phyloP scores from a whole-genome alignment of 2,113 vertebrate genomes.

The Thalassarche chlororhynchos region DNA sequence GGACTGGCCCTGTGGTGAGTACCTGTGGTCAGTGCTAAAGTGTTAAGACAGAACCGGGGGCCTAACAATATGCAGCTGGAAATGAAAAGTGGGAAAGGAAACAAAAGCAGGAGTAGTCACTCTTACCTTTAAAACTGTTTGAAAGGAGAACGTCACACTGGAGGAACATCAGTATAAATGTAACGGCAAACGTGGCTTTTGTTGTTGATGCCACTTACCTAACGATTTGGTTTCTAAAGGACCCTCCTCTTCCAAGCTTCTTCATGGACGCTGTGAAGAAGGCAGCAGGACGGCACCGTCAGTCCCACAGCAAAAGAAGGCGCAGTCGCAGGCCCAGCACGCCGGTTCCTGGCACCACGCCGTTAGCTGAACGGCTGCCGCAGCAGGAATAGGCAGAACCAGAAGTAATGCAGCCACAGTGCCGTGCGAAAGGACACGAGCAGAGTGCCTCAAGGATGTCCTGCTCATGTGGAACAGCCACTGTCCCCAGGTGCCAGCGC shows the following conservation, averaged over 20 bases:
- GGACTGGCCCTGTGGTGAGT: not conserved
- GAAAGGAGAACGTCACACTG: not conserved
- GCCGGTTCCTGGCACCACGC: too few species aligned
- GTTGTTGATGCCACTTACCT: not conserved
- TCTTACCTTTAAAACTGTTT: not conserved
- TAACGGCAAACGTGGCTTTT: not conserved
- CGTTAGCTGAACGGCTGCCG: too few species aligned
- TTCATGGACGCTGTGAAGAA: not conserved
- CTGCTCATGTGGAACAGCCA: not conserved
- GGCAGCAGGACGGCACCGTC: accelerated
- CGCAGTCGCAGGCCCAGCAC: not conserved
- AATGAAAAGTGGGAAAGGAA: not conserved
- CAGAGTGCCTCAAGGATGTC: not conserved
- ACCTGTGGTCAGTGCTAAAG: not conserved
- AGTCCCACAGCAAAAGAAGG: too few species aligned
- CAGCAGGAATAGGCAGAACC: not conserved
- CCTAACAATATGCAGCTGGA: not conserved
- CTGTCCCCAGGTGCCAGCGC: accelerated
- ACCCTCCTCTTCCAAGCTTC: not conserved
- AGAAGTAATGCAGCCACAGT: not conserved
- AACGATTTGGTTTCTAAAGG: not conserved
- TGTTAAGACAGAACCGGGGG: not conserved
- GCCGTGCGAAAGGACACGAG: not conserved
- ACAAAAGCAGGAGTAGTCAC: not conserved
- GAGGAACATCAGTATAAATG: not conserved